Evolutionary conservation across 2,888 invertebrate species (phyloP).

Genomic region (Eupelmus urozonus): DNA sequence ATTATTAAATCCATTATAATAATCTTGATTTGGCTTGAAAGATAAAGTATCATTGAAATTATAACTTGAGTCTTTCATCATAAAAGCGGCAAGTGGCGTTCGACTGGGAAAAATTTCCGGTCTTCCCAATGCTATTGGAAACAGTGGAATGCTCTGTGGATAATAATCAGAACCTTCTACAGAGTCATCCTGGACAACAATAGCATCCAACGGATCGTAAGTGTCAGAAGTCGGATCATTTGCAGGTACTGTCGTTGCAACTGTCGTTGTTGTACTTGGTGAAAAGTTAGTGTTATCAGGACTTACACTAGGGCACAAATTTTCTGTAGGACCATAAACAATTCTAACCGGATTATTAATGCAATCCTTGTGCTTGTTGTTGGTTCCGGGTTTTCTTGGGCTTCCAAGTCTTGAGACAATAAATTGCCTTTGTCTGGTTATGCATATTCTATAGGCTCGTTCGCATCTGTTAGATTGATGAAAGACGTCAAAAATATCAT

Average conservation of each 20-base stretch:
- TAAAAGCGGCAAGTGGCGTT: conserved; percentile 59
- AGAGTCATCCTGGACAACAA: conserved; percentile 40
- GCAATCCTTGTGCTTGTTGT: conserved; percentile 17
- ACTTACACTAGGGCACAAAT: conserved; percentile 14
- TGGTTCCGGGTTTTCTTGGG: neutral
- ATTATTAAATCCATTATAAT: conserved; percentile 17
- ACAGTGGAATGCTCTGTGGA: conserved; percentile 31
- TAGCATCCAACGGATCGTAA: conserved; percentile 42
- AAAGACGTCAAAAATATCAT: conserved; percentile 36
- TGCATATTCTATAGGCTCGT: conserved; percentile 44
- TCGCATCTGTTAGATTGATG: conserved; percentile 49
- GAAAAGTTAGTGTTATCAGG: too few relatives aligned
- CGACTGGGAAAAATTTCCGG: conserved; percentile 59
- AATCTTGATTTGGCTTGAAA: neutral
- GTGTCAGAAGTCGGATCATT: neutral
- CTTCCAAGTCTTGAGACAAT: conserved; percentile 42
- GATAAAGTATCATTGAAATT: conserved; percentile 12
- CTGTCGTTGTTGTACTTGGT: neutral
- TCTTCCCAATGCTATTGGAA: conserved; percentile 45
- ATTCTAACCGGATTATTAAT: conserved; percentile 30
- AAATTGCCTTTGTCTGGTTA: conserved; percentile 43
- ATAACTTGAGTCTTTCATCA: neutral
- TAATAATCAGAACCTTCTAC: conserved; percentile 35
- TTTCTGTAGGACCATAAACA: conserved; percentile 1
- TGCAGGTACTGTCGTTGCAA: neutral